Evolutionary conservation across 2,113 vertebrate genomes (phyloP), one percentile per base, ranked within the genome.

Genomic region (Loxodonta africana): DNA sequence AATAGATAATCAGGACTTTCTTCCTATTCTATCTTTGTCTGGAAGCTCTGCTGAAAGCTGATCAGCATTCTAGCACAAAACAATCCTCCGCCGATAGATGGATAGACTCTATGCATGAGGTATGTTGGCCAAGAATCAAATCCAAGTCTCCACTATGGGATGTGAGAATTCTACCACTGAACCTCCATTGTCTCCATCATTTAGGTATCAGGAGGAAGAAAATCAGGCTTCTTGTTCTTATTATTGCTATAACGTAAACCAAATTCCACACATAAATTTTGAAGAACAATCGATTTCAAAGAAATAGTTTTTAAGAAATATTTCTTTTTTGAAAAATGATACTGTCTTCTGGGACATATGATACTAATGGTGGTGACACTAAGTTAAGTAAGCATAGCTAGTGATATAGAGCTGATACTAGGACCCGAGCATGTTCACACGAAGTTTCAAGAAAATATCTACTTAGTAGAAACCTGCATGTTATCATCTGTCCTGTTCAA

Each of bases 391-490:
- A 37, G 73, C 5, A 51, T 33, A 71, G 8, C 18, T 91, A 57
- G 26, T 60, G 8, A 6, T 46, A 1, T 37, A 81, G 67, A 85
- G 21, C 17, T 83, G 7, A 21, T 18, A 71, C 28, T 11, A 33
- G 21, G 21, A 60, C 46, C 10, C 0, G 63, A 73, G 28, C 23
- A 83, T 20, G 3, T 51, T 83, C 30, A 53, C 5, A 51, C 5
- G 82, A 26, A 41, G 84, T 93, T 83, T 92, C 26, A 82, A 69
- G 80, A 26, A 88, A 90, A 84, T 80, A 65, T 48, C 23, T 83
- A 51, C 4, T 90, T 30, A 12, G 37, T 0, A 86, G 11, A 88
- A 88, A 82, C 92, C 8, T 67, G 5, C 77, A 26, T 67, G 46
- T 90, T 82, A 51, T 94, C 6, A 65, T 28, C 46, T 90, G 2